Percentiles rank a stretch among this genome's conserved stretches.
Evolutionary conservation across 2,113 vertebrate species (phyloP).

Genomic region (Glaucidium brasilianum): DNA sequence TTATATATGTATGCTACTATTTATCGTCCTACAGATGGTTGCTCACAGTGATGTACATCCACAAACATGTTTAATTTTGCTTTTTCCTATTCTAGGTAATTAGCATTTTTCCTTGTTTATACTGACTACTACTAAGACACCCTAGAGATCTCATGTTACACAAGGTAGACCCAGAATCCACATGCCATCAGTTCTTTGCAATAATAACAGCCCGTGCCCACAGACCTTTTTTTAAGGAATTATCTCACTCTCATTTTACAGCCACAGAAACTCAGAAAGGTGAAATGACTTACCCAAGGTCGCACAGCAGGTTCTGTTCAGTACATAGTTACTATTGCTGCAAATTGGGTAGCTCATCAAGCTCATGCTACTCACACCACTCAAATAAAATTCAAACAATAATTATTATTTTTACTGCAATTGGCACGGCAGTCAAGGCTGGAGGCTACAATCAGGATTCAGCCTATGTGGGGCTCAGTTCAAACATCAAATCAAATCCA

Average conservation of each 20-base stretch:
- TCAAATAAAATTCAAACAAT: conserved; percentile 46
- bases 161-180: background rate
- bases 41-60: conserved; percentile 6
- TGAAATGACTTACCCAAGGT: conserved; percentile 33
- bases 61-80: conserved; percentile 42
- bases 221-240: background rate
- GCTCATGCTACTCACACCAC: background rate
- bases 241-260: conserved; percentile 3
- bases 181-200: background rate
- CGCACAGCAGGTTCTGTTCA: conserved; percentile 1
- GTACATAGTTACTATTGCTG: background rate
- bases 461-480: background rate
- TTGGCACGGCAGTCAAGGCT: conserved; percentile 4
- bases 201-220: background rate
- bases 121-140: background rate
- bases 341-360: conserved; percentile 32
- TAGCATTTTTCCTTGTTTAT: background rate
- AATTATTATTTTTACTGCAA: conserved; percentile 28
- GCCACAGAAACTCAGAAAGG: background rate
- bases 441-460: conserved; percentile 12
- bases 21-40: conserved; percentile 11
- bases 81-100: background rate
- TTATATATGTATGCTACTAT: conserved; percentile 27
- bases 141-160: background rate
- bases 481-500: conserved; percentile 1